Conservation (phyloP, 2,797 vertebrate species). For the Acanthiza pusilla region DNA sequence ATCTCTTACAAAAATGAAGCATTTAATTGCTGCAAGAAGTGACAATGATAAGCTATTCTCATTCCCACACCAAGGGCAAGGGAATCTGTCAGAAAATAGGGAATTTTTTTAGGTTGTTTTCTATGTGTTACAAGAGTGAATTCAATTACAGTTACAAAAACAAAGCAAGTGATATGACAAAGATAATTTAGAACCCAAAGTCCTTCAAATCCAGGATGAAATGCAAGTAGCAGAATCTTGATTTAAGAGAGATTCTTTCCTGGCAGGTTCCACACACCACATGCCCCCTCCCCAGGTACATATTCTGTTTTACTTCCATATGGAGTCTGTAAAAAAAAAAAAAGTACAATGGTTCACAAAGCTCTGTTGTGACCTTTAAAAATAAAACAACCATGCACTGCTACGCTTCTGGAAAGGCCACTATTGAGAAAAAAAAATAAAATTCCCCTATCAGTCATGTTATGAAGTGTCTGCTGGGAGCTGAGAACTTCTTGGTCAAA, state of each 20-base stretch:
- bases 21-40: slow-evolving; percentile 36
- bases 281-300: background rate
- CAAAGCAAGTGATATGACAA: background rate
- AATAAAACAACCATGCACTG: slow-evolving; percentile 4
- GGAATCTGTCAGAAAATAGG: background rate
- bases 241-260: background rate
- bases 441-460: background rate
- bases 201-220: background rate
- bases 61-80: slow-evolving; percentile 12
- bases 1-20: slow-evolving; percentile 49
- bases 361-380: slow-evolving; percentile 47
- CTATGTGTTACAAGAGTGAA: background rate
- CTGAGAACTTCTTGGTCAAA: background rate
- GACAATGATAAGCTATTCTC: slow-evolving; percentile 32
- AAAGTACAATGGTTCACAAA: background rate
- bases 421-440: background rate
- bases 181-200: background rate
- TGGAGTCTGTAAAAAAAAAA: slow-evolving; percentile 32
- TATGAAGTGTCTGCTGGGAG: background rate
- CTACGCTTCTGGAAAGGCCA: slow-evolving; percentile 8
- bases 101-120: background rate
- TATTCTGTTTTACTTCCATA: slow-evolving; percentile 37
- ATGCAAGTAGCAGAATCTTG: slow-evolving; percentile 11
- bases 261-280: background rate
- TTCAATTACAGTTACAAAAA: background rate